phyloP scores from a whole-genome alignment of 2,113 vertebrate genomes.

The Pomatostomus ruficeps region DNA sequence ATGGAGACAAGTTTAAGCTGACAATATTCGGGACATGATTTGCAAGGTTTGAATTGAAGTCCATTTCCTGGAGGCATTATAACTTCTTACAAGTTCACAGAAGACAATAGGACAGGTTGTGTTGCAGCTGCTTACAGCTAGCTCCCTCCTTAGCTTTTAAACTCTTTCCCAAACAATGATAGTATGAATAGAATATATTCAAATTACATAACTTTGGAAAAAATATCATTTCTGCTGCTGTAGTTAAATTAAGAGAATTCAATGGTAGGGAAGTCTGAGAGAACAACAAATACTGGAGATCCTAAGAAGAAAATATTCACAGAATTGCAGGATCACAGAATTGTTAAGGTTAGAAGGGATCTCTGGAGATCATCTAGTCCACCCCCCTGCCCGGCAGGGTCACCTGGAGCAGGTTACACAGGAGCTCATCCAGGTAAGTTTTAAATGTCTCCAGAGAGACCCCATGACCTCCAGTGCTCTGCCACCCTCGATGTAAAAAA shows the following conservation, averaged over 20 bases:
- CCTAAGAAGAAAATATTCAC: not conserved
- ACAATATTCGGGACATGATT: not conserved
- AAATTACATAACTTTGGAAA: not conserved
- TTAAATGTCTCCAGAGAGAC: not conserved
- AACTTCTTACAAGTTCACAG: not conserved
- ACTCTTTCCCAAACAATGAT: not conserved
- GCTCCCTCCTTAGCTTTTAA: not conserved
- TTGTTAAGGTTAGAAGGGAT: not conserved
- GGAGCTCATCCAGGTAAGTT: not conserved
- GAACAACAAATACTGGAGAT: not conserved
- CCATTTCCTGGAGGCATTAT: not conserved
- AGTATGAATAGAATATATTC: not conserved
- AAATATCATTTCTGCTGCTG: not conserved
- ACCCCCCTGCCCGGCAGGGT: not conserved
- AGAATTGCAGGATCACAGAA: not conserved
- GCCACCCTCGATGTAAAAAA: not conserved
- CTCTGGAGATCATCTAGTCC: not conserved
- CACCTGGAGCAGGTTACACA: not conserved
- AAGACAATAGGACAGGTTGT: not conserved
- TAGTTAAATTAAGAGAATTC: not conserved
- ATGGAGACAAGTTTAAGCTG: not conserved
- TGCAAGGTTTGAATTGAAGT: not conserved
- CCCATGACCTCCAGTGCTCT: not conserved
- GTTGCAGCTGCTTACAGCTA: not conserved
- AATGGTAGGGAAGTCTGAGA: not conserved